Percentiles rank a stretch among this genome's conserved stretches.
Conservation (phyloP, 2,797 vertebrate genomes). For the Labeo calbasu region DNA sequence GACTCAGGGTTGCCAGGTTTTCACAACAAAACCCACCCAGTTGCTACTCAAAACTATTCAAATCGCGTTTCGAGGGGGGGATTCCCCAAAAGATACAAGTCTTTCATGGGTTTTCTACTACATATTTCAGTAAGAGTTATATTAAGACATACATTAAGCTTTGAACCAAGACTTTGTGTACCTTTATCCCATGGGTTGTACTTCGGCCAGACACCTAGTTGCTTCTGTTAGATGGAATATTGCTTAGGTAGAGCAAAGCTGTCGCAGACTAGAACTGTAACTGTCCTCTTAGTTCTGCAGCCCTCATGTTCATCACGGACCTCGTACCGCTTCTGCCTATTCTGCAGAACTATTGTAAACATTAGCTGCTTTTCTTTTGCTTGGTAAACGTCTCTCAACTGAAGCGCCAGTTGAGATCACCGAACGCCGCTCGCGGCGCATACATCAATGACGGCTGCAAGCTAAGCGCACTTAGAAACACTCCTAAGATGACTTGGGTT, state of each 20-base stretch:
- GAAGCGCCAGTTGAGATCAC: constrained; percentile 38
- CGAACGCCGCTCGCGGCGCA: constrained; percentile 48
- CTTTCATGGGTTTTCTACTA: too few relatives aligned
- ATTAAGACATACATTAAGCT: too few relatives aligned
- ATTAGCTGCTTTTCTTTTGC: constrained; percentile 45
- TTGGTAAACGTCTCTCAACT: constrained; percentile 33
- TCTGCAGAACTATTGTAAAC: constrained; percentile 34
- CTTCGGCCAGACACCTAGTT: constrained; percentile 55
- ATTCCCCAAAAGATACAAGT: too few relatives aligned
- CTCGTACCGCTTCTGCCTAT: constrained; percentile 37
- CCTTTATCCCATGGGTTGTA: background rate
- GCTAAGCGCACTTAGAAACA: constrained; percentile 52
- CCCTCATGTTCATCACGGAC: constrained; percentile 52
- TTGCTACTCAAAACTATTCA: too few relatives aligned
- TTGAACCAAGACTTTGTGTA: background rate
- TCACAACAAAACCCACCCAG: too few relatives aligned
- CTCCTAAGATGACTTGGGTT: constrained; percentile 29
- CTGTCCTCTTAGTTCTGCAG: constrained; percentile 57
- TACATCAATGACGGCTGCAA: constrained; percentile 70
- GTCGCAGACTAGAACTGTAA: constrained; percentile 41
- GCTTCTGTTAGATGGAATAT: constrained; percentile 46
- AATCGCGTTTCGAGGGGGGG: too few relatives aligned
- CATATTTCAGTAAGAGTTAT: too few relatives aligned
- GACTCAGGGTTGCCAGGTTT: too few relatives aligned
- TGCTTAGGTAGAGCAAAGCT: constrained; percentile 42